Base-by-base conservation (phyloP, 2,113 vertebrate species). In the Mobula birostris region DNA sequence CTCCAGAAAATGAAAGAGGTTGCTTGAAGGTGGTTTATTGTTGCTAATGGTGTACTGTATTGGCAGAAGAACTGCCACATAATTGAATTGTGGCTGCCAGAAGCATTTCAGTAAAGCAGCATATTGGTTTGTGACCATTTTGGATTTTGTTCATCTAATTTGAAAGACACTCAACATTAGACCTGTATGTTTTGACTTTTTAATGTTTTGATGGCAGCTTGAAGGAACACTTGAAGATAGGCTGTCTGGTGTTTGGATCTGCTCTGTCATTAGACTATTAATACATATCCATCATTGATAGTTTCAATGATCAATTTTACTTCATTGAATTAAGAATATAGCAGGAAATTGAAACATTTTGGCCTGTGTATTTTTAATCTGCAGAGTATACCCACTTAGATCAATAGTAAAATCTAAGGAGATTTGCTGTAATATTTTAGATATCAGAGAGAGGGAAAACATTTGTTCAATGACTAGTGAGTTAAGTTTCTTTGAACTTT, bases 121-220 rank as follows among this genome's bases (percentile, higher is more conserved):
- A 66, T 66, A 66, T 66, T 29, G 83, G n/a, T 90, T 90, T 90
- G 85, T 68, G 61, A 90, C n/a, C 61, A 68, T 90, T 32, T 90
- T 90, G 58, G 63, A 90, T 68, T 90, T 90, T 90, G 85, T 66
- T 61, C 85, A 61, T 17, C 11, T 90, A 8, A 68, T 68, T 66
- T 17, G 58, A 32, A 90, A 90, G 15, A 90, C 15, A 68, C 85
- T 63, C 85, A 90, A n/a, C 7, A 19, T n/a, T 66, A 90, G 29
- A 32, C 29, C 61, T 88, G 27, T 12, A 83, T 56, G 29, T 63
- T 90, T 63, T 68, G 85, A 66, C 85, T 58, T 88, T 66, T 74
- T 66, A 14, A 66, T n/a, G 29, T n/a, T 66, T 90, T 27, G 29
- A n/a, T 90, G 66, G n/a, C 29, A 32, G 32, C 14, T 90, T 61